Percentiles rank a stretch among this genome's conserved stretches.
Evolutionary conservation across 2,113 vertebrate genomes (phyloP).

Genomic region (Brachyhypopomus occidentalis): DNA sequence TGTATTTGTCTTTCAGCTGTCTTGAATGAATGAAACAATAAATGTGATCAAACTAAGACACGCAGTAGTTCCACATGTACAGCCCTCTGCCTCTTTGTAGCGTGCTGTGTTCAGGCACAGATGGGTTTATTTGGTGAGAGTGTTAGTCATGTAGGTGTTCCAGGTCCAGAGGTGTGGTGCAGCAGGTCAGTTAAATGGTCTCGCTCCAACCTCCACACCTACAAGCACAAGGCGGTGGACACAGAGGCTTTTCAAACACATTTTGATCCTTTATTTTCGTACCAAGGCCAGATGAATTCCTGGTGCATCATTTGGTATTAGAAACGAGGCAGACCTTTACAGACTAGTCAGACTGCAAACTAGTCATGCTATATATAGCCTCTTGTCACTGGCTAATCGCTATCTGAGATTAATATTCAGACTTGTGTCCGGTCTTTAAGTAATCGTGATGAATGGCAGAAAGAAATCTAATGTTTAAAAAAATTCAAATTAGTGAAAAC

Average conservation of each 20-base stretch:
- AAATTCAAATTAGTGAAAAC: too few species aligned
- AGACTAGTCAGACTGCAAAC: too few species aligned
- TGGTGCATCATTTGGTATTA: too few species aligned
- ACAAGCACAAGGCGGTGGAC: background rate
- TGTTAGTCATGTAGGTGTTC: background rate
- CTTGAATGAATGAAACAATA: background rate
- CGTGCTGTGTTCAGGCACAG: background rate
- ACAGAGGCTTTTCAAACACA: background rate
- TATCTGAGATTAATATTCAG: too few species aligned
- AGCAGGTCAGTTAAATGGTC: constrained; percentile 17
- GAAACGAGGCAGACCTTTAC: too few species aligned
- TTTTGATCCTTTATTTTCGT: background rate
- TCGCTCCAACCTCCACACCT: constrained; percentile 22
- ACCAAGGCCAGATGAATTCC: too few species aligned
- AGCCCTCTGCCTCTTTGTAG: background rate
- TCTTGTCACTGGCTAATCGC: too few species aligned
- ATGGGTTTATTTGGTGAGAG: constrained; percentile 11
- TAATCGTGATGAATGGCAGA: too few species aligned
- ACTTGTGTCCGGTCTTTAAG: too few species aligned
- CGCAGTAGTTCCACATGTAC: constrained; percentile 19
- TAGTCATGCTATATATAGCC: too few species aligned
- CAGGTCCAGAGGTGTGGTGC: background rate
- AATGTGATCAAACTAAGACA: background rate
- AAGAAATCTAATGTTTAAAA: too few species aligned
- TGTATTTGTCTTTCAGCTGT: too few species aligned